Evolutionary conservation across 2,888 invertebrate species (phyloP).

Genomic region (Osmoderma eremita): DNA sequence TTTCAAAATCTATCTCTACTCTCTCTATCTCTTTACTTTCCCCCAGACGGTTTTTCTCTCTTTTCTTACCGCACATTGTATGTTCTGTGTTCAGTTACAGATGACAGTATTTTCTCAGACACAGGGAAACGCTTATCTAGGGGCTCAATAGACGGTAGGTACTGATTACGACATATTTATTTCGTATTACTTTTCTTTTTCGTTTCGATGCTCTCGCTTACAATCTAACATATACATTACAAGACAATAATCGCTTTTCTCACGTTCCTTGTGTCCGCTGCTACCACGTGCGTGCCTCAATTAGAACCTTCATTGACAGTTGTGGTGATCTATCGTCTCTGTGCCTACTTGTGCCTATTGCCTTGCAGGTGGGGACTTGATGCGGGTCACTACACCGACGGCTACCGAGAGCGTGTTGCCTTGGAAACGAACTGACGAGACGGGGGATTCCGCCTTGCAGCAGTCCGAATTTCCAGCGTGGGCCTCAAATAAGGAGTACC

Average conservation of each 20-base stretch:
- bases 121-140: conserved; percentile 63
- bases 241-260: not conserved
- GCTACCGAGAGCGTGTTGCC: conserved; percentile 91
- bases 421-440: conserved; percentile 88
- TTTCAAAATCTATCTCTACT: too few species aligned
- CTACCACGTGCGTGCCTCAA: conserved; percentile 1
- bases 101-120: conserved; percentile 64
- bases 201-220: conserved; percentile 4
- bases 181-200: not conserved
- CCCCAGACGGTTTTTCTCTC: conserved; percentile 12
- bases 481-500: conserved; percentile 94
- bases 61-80: conserved; percentile 40
- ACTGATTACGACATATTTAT: conserved; percentile 22
- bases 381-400: conserved; percentile 85
- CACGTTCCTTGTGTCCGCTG: not conserved
- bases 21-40: not conserved
- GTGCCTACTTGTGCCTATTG: not conserved
- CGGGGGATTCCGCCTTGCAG: conserved; percentile 72
- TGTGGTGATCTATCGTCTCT: too few species aligned
- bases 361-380: conserved; percentile 70
- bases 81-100: conserved; percentile 62
- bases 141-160: conserved; percentile 65
- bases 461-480: conserved; percentile 92
- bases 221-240: not conserved
- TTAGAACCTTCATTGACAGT: not conserved